These are phyloP conservation scores for Balanococcus diminutus DNA, from an alignment of 2,888 invertebrate genomes.

Conservation along the genomic window DNA sequence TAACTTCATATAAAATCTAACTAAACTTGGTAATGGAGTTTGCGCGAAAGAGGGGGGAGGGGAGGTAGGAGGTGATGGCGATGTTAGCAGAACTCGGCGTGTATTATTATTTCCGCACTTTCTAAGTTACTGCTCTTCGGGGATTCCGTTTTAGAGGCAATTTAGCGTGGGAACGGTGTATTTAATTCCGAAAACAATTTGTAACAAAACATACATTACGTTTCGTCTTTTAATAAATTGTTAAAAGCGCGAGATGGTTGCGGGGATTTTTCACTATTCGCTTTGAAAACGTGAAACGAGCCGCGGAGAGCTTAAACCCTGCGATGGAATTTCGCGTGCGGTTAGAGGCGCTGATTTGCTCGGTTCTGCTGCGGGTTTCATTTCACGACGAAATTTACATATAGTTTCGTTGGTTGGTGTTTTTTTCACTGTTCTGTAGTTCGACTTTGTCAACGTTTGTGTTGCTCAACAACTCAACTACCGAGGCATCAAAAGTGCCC, in stretches of 20 bases:
- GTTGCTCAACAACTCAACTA: no score
- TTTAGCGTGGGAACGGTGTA: conserved; percentile 32
- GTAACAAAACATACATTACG: conserved; percentile 37
- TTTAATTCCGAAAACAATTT: conserved; percentile 34
- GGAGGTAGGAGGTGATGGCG: no score
- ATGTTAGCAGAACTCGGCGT: conserved; percentile 3
- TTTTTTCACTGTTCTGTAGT: not conserved
- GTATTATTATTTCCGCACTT: conserved; percentile 34
- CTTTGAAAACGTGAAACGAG: not conserved
- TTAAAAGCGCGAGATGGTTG: not conserved
- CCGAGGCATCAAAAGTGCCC: no score
- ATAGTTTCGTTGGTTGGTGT: not conserved
- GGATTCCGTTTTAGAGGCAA: conserved; percentile 27
- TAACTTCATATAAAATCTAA: conserved; percentile 45
- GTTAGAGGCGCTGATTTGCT: not conserved
- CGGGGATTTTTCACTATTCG: not conserved
- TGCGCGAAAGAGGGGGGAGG: conserved; percentile 26
- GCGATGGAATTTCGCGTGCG: not conserved
- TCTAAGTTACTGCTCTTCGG: conserved; percentile 34
- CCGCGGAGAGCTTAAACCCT: not conserved
- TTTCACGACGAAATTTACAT: not conserved
- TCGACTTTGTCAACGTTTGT: not conserved
- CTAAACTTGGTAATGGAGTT: conserved; percentile 33
- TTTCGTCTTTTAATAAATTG: conserved; percentile 37
- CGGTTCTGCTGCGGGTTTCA: not conserved